Evolutionary conservation across 2,113 vertebrate species (phyloP).

Genomic region (Manacus vitellinus): DNA sequence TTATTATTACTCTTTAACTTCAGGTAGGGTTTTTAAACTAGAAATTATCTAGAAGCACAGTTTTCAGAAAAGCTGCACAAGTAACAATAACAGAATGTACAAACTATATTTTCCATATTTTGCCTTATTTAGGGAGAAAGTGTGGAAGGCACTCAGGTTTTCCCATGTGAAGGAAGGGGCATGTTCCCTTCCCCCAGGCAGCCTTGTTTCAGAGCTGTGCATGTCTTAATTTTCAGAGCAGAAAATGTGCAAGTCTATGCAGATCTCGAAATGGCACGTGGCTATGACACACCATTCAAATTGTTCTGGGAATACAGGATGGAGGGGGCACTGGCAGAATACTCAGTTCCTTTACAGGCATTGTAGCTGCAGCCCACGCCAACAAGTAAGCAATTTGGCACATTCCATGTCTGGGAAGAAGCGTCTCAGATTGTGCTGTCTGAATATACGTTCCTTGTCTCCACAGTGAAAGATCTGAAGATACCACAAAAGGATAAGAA

Average conservation of each 20-base stretch:
- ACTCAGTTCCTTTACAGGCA: not conserved
- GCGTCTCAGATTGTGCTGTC: not conserved
- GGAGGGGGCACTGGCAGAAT: conserved; percentile 59
- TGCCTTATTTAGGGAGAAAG: not conserved
- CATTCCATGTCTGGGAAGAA: not conserved
- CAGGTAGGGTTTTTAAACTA: not conserved
- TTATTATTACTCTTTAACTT: not conserved
- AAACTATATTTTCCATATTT: not conserved
- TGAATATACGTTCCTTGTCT: not conserved
- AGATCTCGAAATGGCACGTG: conserved; percentile 13
- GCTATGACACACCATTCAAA: not conserved
- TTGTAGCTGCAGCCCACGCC: conserved; percentile 33
- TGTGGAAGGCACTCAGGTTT: not conserved
- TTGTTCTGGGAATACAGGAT: conserved; percentile 45
- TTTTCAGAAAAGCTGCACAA: not conserved
- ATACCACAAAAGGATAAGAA: not conserved
- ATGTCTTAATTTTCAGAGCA: not conserved
- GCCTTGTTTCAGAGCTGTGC: not conserved
- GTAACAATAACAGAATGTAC: not conserved
- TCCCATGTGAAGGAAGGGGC: not conserved
- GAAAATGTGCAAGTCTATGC: not conserved
- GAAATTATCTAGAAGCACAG: not conserved
- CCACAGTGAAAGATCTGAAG: not conserved
- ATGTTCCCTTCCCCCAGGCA: not conserved
- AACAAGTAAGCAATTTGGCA: not conserved